phyloP scores from a whole-genome alignment of 2,797 vertebrate species.

The Poecilia wingei region DNA sequence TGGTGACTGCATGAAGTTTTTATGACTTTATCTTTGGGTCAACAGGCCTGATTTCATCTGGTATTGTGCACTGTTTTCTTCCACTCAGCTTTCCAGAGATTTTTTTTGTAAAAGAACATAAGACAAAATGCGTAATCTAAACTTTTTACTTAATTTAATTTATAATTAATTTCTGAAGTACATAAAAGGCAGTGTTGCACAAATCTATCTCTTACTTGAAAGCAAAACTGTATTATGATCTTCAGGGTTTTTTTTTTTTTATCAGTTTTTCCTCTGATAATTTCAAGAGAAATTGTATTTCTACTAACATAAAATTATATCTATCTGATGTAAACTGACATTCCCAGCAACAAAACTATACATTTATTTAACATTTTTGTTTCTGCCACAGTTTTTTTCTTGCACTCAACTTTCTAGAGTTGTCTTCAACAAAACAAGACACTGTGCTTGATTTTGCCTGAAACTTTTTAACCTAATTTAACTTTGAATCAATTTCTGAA shows the following conservation, averaged over 20 bases:
- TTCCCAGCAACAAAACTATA: too few species aligned
- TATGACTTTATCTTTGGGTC: too few species aligned
- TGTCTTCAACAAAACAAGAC: background rate
- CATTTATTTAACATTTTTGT: too few species aligned
- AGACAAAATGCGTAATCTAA: background rate
- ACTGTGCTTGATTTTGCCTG: background rate
- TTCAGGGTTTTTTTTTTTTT: too few species aligned
- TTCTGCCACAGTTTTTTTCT: background rate
- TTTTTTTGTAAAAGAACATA: background rate
- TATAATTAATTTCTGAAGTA: background rate
- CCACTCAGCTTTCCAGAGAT: background rate
- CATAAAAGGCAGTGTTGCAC: background rate
- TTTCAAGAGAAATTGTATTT: too few species aligned
- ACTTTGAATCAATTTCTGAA: background rate
- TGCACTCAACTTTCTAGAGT: background rate
- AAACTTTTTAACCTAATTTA: background rate
- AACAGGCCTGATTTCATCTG: too few species aligned
- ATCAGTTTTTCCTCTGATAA: background rate
- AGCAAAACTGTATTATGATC: too few species aligned
- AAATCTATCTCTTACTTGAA: background rate
- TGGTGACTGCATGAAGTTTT: too few species aligned
- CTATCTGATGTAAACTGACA: too few species aligned
- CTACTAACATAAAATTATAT: too few species aligned
- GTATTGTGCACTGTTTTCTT: background rate
- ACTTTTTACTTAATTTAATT: background rate